These are phyloP conservation scores for Pollimyrus isidori DNA, from an alignment of 2,113 vertebrate species.

Conservation along the genomic window DNA sequence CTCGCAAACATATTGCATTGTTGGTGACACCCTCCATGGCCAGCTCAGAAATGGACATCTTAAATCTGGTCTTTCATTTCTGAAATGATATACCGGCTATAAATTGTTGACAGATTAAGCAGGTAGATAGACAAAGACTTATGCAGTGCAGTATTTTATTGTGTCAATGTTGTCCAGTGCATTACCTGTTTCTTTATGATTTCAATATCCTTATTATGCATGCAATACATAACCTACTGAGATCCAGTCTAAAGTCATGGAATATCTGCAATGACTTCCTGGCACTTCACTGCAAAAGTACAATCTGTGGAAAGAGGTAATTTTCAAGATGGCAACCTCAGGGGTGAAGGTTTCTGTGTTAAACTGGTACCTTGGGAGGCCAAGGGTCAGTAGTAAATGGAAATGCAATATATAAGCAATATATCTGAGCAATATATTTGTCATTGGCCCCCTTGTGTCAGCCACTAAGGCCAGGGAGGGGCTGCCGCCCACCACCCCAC, in stretches of 20 bases:
- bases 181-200: background rate
- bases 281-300: background rate
- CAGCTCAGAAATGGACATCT: background rate
- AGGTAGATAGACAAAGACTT: background rate
- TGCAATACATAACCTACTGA: background rate
- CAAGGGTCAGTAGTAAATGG: background rate
- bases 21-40: background rate
- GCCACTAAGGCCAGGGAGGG: background rate
- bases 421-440: constrained; percentile 5
- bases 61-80: background rate
- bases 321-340: background rate
- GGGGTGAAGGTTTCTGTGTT: constrained; percentile 6
- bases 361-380: constrained; percentile 5
- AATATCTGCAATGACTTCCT: background rate
- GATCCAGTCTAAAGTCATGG: background rate
- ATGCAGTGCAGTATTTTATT: background rate
- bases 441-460: background rate
- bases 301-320: background rate
- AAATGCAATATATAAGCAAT: constrained; percentile 9
- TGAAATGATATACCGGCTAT: background rate
- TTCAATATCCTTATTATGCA: background rate
- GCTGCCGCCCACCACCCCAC: background rate
- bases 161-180: background rate
- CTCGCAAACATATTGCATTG: background rate
- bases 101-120: background rate